Conservation (phyloP, 2,888 invertebrate species). For the Sipunculus nudus region DNA sequence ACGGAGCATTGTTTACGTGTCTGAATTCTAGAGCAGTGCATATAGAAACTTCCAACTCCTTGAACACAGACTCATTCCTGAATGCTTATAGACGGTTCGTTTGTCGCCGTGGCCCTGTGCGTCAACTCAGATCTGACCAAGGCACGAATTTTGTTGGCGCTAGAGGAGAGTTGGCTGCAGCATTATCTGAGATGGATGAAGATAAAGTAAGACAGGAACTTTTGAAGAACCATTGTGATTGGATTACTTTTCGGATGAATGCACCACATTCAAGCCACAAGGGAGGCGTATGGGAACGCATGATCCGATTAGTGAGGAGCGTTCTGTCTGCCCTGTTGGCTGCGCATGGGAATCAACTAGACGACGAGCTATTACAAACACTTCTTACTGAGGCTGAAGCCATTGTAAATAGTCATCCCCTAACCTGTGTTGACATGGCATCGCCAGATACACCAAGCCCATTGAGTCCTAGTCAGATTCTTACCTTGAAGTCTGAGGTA, state of each 20-base stretch:
- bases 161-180: conserved; percentile 18
- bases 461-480: conserved; percentile 22
- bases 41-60: conserved; percentile 39
- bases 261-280: conserved; percentile 19
- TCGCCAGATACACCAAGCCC: conserved; percentile 20
- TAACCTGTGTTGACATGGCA: conserved; percentile 7
- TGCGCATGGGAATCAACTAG: conserved; percentile 6
- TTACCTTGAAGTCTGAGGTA: conserved; percentile 23
- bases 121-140: conserved; percentile 28
- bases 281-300: conserved; percentile 30
- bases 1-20: conserved; percentile 54
- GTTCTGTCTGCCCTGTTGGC: conserved; percentile 14
- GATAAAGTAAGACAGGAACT: conserved; percentile 13
- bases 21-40: conserved; percentile 52
- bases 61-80: conserved; percentile 41
- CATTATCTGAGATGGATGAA: conserved; percentile 16
- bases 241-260: neutral
- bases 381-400: conserved; percentile 20
- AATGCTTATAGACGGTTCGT: conserved; percentile 36
- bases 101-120: conserved; percentile 29
- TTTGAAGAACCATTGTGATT: conserved; percentile 4
- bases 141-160: conserved; percentile 37
- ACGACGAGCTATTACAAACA: conserved; percentile 25
- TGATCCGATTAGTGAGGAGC: conserved; percentile 22
- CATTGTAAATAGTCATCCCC: conserved; percentile 25